These are phyloP conservation scores for Pterocles burchelli DNA, from an alignment of 2,113 vertebrate genomes.

Conservation along the genomic window DNA sequence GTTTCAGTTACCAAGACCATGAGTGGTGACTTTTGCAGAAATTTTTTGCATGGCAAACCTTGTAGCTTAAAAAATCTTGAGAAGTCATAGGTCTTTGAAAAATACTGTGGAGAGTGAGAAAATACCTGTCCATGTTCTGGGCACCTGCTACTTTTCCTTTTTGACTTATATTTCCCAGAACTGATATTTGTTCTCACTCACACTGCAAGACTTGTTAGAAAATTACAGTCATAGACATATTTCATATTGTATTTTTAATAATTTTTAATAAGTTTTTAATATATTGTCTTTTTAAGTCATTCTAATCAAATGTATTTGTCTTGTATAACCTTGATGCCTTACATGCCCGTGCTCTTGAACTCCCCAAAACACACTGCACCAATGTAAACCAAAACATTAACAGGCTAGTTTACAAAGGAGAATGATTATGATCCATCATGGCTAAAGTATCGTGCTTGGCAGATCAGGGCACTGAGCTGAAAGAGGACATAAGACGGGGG, in stretches of 20 bases:
- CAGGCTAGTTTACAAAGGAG: neutral
- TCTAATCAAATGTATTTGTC: neutral
- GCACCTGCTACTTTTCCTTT: neutral
- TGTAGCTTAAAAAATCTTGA: neutral
- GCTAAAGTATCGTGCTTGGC: rapidly evolving
- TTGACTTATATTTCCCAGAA: neutral
- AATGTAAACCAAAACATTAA: neutral
- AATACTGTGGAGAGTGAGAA: neutral
- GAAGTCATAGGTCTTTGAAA: neutral
- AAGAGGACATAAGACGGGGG: neutral
- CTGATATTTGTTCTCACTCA: neutral
- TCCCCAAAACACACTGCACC: neutral
- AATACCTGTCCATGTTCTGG: neutral
- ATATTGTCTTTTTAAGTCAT: neutral
- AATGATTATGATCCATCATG: neutral
- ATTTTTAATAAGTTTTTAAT: neutral
- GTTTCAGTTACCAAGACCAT: neutral
- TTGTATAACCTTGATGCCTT: neutral
- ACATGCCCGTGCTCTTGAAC: neutral
- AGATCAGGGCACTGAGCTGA: neutral
- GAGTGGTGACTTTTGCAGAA: neutral
- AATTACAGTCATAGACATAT: neutral
- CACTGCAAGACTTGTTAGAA: neutral
- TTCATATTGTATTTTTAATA: neutral
- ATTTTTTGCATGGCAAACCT: neutral